A percentile compares a stretch with the other conserved stretches of the same genome.
Conservation (phyloP, 1,140 invertebrate genomes). For the Caenorhabditis brenneri region DNA sequence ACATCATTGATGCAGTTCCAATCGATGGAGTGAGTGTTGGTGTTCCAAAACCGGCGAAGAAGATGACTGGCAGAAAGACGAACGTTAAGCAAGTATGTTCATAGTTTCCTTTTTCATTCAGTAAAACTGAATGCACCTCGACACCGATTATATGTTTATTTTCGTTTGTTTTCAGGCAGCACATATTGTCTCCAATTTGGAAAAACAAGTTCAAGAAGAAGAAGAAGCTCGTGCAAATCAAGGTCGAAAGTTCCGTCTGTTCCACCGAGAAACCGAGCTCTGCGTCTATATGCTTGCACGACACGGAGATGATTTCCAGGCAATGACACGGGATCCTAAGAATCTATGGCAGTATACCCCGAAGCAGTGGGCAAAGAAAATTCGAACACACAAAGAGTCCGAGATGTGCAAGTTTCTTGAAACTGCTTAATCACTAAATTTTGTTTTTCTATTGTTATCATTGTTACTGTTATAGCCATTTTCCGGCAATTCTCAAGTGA, state of each 20-base stretch:
- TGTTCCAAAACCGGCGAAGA: constrained; percentile 79
- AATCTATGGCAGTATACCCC: constrained; percentile 35
- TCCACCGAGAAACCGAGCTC: constrained; percentile 27
- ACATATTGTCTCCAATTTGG: not conserved
- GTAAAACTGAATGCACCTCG: no score
- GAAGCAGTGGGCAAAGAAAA: constrained; percentile 30
- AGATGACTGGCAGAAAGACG: constrained; percentile 4
- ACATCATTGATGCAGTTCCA: constrained; percentile 92
- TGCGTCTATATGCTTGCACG: constrained; percentile 24
- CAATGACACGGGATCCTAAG: constrained; percentile 23
- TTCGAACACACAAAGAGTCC: constrained; percentile 12
- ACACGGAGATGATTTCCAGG: constrained; percentile 16
- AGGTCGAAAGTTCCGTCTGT: not conserved
- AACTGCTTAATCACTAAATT: not conserved
- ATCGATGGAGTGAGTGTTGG: constrained; percentile 94
- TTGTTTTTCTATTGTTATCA: not conserved
- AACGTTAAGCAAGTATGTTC: constrained; percentile 74
- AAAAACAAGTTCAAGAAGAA: constrained; percentile 6
- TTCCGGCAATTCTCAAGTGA: not conserved
- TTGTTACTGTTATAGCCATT: constrained; percentile 4
- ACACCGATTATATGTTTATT: no score
- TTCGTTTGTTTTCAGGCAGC: not conserved
- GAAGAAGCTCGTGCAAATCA: not conserved
- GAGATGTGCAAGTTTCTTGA: constrained; percentile 30
- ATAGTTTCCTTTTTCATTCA: constrained; percentile 72